A percentile compares a stretch with the other conserved stretches of the same genome.
Evolutionary conservation across 2,888 invertebrate genomes (phyloP).

Genomic region (Cistogaster globosa): DNA sequence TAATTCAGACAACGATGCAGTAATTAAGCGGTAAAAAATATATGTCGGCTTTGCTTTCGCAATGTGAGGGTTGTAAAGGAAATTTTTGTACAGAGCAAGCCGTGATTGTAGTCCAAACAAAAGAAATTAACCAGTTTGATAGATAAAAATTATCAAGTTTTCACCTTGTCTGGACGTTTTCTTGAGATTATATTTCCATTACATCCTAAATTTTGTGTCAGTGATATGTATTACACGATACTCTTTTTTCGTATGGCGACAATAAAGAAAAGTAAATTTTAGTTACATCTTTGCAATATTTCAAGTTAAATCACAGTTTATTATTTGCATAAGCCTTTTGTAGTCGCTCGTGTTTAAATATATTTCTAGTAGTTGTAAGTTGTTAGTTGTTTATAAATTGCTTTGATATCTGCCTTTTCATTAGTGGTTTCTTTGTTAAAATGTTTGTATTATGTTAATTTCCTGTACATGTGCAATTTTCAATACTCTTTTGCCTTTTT

Average conservation of each 20-base stretch:
- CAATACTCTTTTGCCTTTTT: slow-evolving; percentile 3
- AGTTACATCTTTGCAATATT: background rate
- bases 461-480: slow-evolving; percentile 63
- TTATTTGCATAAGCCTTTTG: slow-evolving; percentile 9
- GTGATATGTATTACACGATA: background rate
- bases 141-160: too few relatives aligned
- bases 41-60: background rate
- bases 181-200: too few relatives aligned
- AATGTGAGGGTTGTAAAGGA: background rate
- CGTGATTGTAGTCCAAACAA: too few relatives aligned
- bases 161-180: too few relatives aligned
- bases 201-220: too few relatives aligned
- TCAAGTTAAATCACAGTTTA: slow-evolving; percentile 2
- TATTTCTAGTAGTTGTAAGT: background rate
- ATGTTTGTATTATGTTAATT: slow-evolving; percentile 66
- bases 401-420: slow-evolving; percentile 33
- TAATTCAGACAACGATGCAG: background rate
- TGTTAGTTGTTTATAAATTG: background rate
- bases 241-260: background rate
- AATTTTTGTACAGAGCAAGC: background rate
- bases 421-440: slow-evolving; percentile 24
- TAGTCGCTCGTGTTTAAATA: background rate
- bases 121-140: too few relatives aligned
- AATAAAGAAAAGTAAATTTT: background rate
- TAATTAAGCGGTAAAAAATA: slow-evolving; percentile 27